Evolutionary conservation across 2,113 vertebrate species (phyloP), one percentile per base, ranked within the genome.

Genomic region (Cettia cetti): DNA sequence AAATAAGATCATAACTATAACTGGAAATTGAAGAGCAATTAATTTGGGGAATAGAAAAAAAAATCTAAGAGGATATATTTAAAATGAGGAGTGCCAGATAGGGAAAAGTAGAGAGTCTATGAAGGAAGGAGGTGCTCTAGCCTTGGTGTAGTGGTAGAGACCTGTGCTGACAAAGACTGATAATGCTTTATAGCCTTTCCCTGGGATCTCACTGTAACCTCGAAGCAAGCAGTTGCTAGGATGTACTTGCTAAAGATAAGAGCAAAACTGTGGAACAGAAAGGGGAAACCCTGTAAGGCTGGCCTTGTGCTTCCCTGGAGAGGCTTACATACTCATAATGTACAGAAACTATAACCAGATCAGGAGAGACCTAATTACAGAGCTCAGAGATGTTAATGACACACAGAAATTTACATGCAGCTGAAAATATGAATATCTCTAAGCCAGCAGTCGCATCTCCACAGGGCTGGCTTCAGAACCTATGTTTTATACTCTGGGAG

Each of bases 291-390:
- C 97, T 89, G 85, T 80, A n/a, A 75, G 82, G 83, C 82, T 85
- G 92, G 81, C 87, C 96, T 77, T 56, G 59, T 81, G 57, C 91
- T 94, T 97, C 97, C 97, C 93, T 49, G 24, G 97, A 96, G 95
- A 96, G 89, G 74, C 89, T 93, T 75, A 63, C 54, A 24, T 60
- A 92, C 94, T 97, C 86, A 53, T 92, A 96, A 88, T 45, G 94
- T 96, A 96, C 91, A 85, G 95, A 97, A 97, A 94, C 95, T 92
- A 96, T 97, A 98, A 97, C 97, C 96, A 95, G 97, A 97, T 97
- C 98, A 98, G 96, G 94, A 97, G 96, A 97, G 96, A 95, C 98
- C 98, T 98, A 98, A 98, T 98, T 98, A 98, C 96, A 97, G 97
- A 98, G 96, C 97, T 95, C 83, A 64, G 95, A 97, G 97, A 98